phyloP scores from a whole-genome alignment of 2,888 invertebrate species.

The Aradus depressus region DNA sequence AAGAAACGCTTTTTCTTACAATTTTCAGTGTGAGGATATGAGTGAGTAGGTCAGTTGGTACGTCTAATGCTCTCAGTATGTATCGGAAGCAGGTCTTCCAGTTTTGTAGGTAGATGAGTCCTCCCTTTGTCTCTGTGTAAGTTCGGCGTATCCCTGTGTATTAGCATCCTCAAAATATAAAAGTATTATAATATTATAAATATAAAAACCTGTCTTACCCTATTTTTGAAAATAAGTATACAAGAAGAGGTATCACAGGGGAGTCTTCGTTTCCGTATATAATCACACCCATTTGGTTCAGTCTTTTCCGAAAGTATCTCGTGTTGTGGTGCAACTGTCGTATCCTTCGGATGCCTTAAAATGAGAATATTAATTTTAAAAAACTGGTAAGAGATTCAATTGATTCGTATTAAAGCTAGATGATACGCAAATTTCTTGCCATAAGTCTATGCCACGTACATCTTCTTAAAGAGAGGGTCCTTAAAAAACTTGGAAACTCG shows the following conservation, averaged over 20 bases:
- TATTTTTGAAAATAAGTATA: conserved; percentile 91
- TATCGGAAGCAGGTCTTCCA: too few species aligned
- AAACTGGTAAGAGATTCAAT: not conserved
- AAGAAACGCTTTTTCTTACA: too few species aligned
- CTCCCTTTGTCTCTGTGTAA: too few species aligned
- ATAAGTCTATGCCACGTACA: not conserved
- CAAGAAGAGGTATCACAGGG: conserved; percentile 91
- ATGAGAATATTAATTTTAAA: not conserved
- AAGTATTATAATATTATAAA: not conserved
- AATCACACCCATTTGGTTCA: conserved; percentile 83
- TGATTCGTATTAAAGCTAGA: not conserved
- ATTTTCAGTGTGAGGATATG: too few species aligned
- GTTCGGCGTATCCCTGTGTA: not conserved
- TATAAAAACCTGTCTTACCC: conserved; percentile 48
- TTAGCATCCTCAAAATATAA: not conserved
- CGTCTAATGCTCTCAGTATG: too few species aligned
- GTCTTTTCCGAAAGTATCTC: conserved; percentile 60
- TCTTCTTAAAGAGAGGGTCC: not conserved
- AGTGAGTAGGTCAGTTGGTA: too few species aligned
- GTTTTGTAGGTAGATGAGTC: too few species aligned
- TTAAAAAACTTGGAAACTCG: too few species aligned
- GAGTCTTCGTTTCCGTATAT: conserved; percentile 87
- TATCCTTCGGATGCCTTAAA: conserved; percentile 46
- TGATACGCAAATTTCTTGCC: too few species aligned
- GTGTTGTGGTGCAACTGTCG: conserved; percentile 68